phyloP scores from a whole-genome alignment of 2,113 vertebrate species.

The Xyliphius kryptos region DNA sequence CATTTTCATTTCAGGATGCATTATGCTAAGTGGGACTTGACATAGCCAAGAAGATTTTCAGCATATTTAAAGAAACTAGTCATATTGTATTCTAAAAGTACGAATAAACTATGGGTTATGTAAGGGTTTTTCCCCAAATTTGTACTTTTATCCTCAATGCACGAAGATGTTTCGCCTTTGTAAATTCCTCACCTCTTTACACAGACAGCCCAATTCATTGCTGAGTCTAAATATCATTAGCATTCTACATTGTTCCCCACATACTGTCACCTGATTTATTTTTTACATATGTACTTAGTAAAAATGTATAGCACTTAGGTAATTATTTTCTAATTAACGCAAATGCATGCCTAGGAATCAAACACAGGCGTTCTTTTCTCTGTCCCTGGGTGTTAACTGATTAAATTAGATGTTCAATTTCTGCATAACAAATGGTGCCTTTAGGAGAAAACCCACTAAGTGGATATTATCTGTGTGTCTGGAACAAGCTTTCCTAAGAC shows the following conservation, averaged over 20 bases:
- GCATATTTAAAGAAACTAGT: conserved; percentile 15
- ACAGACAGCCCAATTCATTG: neutral
- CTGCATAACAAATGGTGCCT: too few species aligned
- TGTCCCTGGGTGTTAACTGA: conserved; percentile 29
- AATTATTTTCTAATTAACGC: conserved; percentile 29
- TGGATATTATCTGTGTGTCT: too few species aligned
- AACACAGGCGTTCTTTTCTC: conserved; percentile 15
- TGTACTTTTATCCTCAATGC: too few species aligned
- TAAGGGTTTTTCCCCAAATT: too few species aligned
- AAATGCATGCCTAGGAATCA: conserved; percentile 15
- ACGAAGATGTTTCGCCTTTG: too few species aligned
- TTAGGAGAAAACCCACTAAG: too few species aligned
- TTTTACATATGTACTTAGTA: neutral
- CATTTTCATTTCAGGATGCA: conserved; percentile 17
- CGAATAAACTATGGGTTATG: too few species aligned
- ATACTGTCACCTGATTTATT: neutral
- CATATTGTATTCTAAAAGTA: neutral
- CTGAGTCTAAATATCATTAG: conserved; percentile 3
- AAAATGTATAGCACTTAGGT: conserved; percentile 8
- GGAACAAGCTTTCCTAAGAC: too few species aligned
- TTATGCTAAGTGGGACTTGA: conserved; percentile 23
- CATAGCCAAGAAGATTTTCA: conserved; percentile 27
- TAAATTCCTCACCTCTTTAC: too few species aligned
- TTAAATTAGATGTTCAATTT: conserved; percentile 38
- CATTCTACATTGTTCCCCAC: neutral